Evolutionary conservation across 2,888 invertebrate species (phyloP).

Genomic region (Drosophila macrothrix): DNA sequence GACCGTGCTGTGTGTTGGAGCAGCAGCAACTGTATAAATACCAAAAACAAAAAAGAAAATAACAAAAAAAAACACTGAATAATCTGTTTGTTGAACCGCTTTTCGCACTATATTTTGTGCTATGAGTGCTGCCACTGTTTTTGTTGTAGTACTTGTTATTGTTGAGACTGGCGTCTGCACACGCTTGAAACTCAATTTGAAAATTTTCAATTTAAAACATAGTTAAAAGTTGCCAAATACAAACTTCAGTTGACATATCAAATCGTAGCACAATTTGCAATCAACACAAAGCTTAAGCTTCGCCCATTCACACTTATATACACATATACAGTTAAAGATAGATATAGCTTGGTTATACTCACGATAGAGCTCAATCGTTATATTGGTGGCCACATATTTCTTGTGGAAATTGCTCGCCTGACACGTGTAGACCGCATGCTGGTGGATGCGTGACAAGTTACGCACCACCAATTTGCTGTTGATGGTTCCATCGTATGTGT

Average conservation of each 20-base stretch:
- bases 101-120: conserved; percentile 63
- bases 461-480: conserved; percentile 88
- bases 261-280: conserved; percentile 14
- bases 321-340: neutral
- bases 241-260: conserved; percentile 7
- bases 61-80: conserved; percentile 46
- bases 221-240: conserved; percentile 22
- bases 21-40: conserved; percentile 19
- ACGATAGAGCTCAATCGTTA: conserved; percentile 92
- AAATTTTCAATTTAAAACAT: conserved; percentile 31
- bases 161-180: conserved; percentile 14
- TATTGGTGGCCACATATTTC: conserved; percentile 88
- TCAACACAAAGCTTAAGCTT: neutral
- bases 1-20: conserved; percentile 35
- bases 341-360: conserved; percentile 84
- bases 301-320: neutral
- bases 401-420: conserved; percentile 89
- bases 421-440: conserved; percentile 91
- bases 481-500: conserved; percentile 85
- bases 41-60: conserved; percentile 19
- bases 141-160: conserved; percentile 5
- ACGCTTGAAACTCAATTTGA: conserved; percentile 52
- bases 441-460: conserved; percentile 89
- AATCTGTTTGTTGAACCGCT: conserved; percentile 64
- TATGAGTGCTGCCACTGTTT: conserved; percentile 13